Evolutionary conservation across 2,797 vertebrate species (phyloP), one percentile per base, ranked within the genome.

Genomic region (Octomys mimax): DNA sequence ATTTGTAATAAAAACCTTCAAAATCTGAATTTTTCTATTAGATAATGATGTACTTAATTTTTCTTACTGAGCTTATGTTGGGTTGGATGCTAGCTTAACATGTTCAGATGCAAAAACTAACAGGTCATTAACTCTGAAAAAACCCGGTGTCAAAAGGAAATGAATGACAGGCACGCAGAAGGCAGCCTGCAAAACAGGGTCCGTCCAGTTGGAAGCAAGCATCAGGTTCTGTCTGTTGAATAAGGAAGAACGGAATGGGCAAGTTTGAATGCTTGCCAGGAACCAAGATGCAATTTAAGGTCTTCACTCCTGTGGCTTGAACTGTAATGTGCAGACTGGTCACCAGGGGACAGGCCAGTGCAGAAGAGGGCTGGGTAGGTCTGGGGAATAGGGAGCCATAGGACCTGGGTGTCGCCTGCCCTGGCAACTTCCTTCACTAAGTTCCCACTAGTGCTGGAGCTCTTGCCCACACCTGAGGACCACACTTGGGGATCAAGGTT

Each of bases 21-120:
- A 90, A 93, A 73, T 9, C 18, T 80, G 52, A 95, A n/a, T 16
- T 87, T 84, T 89, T 93, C 42, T 36, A 89, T 94, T 96, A 87
- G 6, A 71, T 64, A 90, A 87, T 42, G n/a, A 96, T 59, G 46
- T 28, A 54, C 42, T 57, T 33, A 82, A 46, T 87, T 92, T 93
- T 94, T 94, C 77, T 73, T 78, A 95, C 62, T 92, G 79, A 89
- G 46, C 19, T n/a, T 18, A 81, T 73, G 93, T 93, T 57, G 36
- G 10, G 21, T 39, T 75, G 92, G 31, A 89, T 49, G 31, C 16
- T 75, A n/a, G n/a, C 61, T 85, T 87, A 61, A 82, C 83, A 24
- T 91, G 14, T 77, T 73, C 75, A 81, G 81, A 4, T 66, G 22
- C 4, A 86, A 26, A 92, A 13, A 46, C 78, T 14, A 77, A 89